Base-by-base conservation (phyloP, 2,888 invertebrate species). In the Athalia rosae region DNA sequence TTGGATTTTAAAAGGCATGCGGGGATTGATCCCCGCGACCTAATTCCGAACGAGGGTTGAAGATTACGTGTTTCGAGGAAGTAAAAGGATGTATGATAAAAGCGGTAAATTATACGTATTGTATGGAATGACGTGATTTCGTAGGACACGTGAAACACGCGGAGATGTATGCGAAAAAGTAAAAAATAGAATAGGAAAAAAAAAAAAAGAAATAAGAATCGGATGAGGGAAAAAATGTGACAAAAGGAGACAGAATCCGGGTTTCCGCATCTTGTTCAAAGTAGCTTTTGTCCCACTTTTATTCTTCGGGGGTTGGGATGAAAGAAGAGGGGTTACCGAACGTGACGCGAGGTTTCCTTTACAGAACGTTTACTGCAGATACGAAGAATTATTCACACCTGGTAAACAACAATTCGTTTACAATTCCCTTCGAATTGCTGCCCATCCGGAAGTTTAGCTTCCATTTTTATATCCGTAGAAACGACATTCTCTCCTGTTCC, bases 21-120 rank as follows among this genome's bases (percentile, higher is more conserved):
- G 45, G 28, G 61, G 43, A 63, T 63, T 63, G 63, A 63, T 63
- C 63, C 45, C 63, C 43, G 45, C 13, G 63, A 63, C 63, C 63
- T 41, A 63, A 63, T 63, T 63, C 45, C 41, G 13, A 13, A 5
- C 45, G 41, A 11, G 15, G 63, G 63, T n/a, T 63, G 63, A 63
- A 63, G 63, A 63, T 63, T 45, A 45, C 45, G 53, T n/a, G 53
- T 53, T 8, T 45, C 43, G 45, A 45, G 45, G 43, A 41, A 63
- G 43, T 28, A 28, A 28, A 28, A 28, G 28, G 28, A 28, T 28
- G 28, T 28, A 28, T 28, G 28, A 28, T 28, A 28, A 28, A 28
- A 28, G 28, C 28, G 28, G 28, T 63, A 63, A 63, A 63, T 63
- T 63, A 63, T 45, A 8, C n/a, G 45, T 63, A 61, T 61, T 61